Evolutionary conservation across 2,888 invertebrate species (phyloP).

Genomic region (Orthosia gracilis): DNA sequence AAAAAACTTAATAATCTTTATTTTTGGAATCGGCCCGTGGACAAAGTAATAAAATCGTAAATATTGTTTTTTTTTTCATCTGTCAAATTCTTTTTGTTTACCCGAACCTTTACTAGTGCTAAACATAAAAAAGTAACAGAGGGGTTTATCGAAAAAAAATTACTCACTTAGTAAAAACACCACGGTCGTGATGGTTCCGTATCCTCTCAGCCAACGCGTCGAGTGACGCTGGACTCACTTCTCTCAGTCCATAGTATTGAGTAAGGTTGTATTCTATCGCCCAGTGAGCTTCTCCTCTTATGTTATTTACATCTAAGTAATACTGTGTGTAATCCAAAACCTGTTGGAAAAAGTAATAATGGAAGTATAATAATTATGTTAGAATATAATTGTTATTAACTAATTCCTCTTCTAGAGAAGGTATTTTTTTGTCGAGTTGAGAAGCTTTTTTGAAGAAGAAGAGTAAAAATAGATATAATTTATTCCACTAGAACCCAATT

Average conservation of each 20-base stretch:
- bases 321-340: constrained; percentile 97
- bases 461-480: too few species aligned
- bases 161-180: constrained; percentile 94
- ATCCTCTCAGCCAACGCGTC: constrained; percentile 96
- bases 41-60: too few species aligned
- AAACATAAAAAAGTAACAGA: not conserved
- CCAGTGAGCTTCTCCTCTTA: constrained; percentile 95
- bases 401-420: too few species aligned
- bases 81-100: too few species aligned
- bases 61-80: too few species aligned
- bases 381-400: not conserved
- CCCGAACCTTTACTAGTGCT: too few species aligned
- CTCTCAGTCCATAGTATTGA: constrained; percentile 95
- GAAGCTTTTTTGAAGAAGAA: too few species aligned
- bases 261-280: constrained; percentile 96
- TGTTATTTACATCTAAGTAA: constrained; percentile 95
- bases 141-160: not conserved
- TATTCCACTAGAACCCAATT: too few species aligned
- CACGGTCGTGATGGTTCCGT: constrained; percentile 93
- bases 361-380: too few species aligned
- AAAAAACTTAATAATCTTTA: too few species aligned
- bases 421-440: too few species aligned
- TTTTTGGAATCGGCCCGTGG: too few species aligned
- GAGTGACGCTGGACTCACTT: constrained; percentile 94
- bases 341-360: constrained; percentile 80